Conservation (phyloP, 2,797 vertebrate genomes). For the Sebastes iracundus region DNA sequence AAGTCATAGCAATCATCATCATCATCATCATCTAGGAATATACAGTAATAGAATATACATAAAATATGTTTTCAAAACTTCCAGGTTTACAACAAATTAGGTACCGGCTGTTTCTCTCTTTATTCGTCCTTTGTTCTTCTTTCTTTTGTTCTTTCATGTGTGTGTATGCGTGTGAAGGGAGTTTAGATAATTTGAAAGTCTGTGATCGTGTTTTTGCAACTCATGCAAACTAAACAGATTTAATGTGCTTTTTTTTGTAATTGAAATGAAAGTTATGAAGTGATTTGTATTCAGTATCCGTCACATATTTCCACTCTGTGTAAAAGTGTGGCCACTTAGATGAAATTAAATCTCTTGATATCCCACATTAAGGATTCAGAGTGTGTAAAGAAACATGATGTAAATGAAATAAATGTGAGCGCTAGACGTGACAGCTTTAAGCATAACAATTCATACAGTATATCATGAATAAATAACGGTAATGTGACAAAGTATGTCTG, state of each 20-base stretch:
- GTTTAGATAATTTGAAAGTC: neutral
- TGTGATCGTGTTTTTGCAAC: neutral
- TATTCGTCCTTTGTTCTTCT: neutral
- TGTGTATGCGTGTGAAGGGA: too few relatives aligned
- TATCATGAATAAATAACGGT: neutral
- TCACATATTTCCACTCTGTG: neutral
- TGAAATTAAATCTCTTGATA: neutral
- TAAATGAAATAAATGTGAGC: neutral
- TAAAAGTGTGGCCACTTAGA: neutral
- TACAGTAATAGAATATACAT: neutral
- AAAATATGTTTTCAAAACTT: neutral
- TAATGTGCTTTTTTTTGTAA: neutral
- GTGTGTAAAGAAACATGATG: neutral
- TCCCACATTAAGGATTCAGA: neutral
- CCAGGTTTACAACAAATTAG: neutral
- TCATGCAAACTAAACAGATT: neutral
- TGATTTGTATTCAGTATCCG: neutral
- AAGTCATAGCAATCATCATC: neutral
- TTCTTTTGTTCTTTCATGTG: neutral
- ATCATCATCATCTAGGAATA: neutral
- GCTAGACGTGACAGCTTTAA: neutral
- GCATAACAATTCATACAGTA: neutral
- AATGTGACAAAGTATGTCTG: neutral
- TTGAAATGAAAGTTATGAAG: neutral
- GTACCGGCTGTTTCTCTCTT: neutral